A percentile compares a stretch with the other conserved stretches of the same genome.
These are phyloP conservation scores for Bombyx mori DNA, from an alignment of 1,140 invertebrate species.

Conservation along the genomic window ASM3026992v2 NC_085115.1:7291501-7292000, in stretches of 20 bases:
- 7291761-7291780: no score
- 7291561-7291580: constrained; percentile 37
- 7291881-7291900: no score
- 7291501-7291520: constrained; percentile 26
- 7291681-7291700: constrained; percentile 40
- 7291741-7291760: neutral
- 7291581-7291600: constrained; percentile 54
- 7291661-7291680: constrained; percentile 40
- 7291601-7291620: constrained; percentile 44
- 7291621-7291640: constrained; percentile 38
- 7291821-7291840: no score
- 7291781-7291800: no score
- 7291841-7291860: no score
- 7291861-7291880: no score
- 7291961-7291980: no score
- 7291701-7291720: constrained; percentile 29
- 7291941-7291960: no score
- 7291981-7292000: no score
- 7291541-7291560: constrained; percentile 36
- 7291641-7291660: constrained; percentile 57
- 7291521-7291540: constrained; percentile 33
- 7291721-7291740: constrained; percentile 23
- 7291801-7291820: no score
- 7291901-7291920: no score
- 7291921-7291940: no score